Base-by-base conservation (phyloP, 92 coral and sea anemone species). In the Palythoa grandis region DNA sequence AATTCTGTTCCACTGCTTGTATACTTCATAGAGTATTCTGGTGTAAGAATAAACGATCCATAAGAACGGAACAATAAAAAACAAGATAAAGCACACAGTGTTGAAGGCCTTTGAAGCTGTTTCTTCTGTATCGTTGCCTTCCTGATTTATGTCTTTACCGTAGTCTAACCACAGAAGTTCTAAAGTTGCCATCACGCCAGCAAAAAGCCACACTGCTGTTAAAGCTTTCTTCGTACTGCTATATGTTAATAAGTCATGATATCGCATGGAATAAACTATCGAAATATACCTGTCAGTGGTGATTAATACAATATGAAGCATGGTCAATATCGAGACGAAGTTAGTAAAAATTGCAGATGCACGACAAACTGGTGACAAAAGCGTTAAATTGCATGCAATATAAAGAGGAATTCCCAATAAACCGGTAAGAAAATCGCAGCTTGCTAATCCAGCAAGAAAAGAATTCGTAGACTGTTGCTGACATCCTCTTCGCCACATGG, bases 41-140 rank as follows among this genome's bases (percentile, higher is more conserved):
- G 74, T 38, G 20, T 80, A 80, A 39, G 60, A 70, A 6, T 80
- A 80, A 25, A 48, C 25, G 74, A 80, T 80, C 74, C 85, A 80
- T 17, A 48, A 1, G 13, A 80, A 66, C 1, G 85, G 85, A 66
- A 66, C 7, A 22, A 80, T n/a, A 22, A 66, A 66, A 52, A 80
- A 66, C 15, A 24, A 2, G 9, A 47, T 5, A 14, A 65, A 80
- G 58, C 74, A 20, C 73, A 80, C 16, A 1, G 17, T 66, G 61
- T 12, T 23, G 22, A 65, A 80, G 5, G 23, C 24, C 4, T 60
- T 1, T 0, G 39, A 4, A 3, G 74, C 85, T 22, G 2, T 80
- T 66, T 19, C n/a, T 24, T 80, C 85, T 8, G 11, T 22, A 19
- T 66, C 63, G 22, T 43, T 5, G 1, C 85, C 85, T 23, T 66